phyloP scores from a whole-genome alignment of 2,113 vertebrate species.

The Ailurus styani region DNA sequence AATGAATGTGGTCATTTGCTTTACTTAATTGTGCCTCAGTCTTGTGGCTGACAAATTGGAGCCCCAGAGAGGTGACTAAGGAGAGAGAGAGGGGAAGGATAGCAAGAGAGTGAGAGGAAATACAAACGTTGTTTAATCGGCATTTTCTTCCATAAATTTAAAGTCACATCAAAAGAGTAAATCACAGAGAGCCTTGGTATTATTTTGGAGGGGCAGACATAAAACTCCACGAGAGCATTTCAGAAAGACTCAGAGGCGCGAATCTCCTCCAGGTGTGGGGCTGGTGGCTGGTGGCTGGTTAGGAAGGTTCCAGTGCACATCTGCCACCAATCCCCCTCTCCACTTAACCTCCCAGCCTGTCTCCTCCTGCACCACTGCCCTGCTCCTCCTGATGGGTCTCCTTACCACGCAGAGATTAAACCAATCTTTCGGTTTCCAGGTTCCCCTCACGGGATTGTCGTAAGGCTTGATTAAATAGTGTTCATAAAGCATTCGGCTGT shows the following conservation, averaged over 20 bases:
- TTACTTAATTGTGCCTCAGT: background rate
- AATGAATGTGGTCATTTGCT: background rate
- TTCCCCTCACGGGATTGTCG: background rate
- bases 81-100: accelerated
- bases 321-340: background rate
- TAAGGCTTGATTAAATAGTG: constrained; percentile 62
- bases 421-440: background rate
- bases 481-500: constrained; percentile 47
- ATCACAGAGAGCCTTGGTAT: background rate
- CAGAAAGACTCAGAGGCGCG: background rate
- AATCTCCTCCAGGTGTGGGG: background rate
- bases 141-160: background rate
- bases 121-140: background rate
- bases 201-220: background rate
- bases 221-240: background rate
- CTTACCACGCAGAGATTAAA: background rate
- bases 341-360: background rate
- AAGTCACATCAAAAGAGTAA: background rate
- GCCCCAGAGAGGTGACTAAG: background rate
- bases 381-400: background rate
- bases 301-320: background rate
- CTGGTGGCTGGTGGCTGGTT: background rate
- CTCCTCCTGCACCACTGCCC: background rate
- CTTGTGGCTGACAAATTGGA: background rate
- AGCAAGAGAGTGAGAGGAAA: background rate